Base-by-base conservation (phyloP, 2,797 vertebrate genomes). In the Peromyscus attwateri region DNA sequence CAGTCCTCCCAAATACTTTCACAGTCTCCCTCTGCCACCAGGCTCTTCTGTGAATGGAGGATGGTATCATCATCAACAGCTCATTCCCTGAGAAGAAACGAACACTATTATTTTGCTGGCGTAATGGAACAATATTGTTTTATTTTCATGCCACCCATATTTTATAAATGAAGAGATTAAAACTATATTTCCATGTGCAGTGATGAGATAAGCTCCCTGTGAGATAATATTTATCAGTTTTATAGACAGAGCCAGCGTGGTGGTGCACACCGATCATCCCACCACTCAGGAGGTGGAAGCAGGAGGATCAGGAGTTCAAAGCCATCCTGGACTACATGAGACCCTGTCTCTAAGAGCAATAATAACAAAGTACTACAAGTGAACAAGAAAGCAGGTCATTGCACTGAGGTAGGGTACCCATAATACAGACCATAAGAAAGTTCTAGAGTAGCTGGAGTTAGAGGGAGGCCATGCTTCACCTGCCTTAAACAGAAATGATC, bases 381-480 rank as follows among this genome's bases (percentile, higher is more conserved):
- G 46, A 46, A 60, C 31, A 62, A 79, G 43, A 37, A 27, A 81
- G 27, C 6, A 43, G n/a, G 55, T 31, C 70, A 43, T 17, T 75
- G 17, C 6, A 13, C n/a, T 4, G 25, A 40, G n/a, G 49, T 40
- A 73, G 25, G 25, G n/a, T 29, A 37, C 8, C 88, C 57, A 37
- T 6, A 52, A 31, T 57, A 66, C 37, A 40, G 60, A n/a, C 62
- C 57, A 6, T 0, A 12, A 27, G 11, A 37, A 4, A 23, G 1
- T 13, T 25, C 49, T 90, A 46, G 43, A 37, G 34, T 13, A 34
- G 46, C 4, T 6, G 16, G 23, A 60, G 29, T 60, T 14, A 3
- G 1, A 12, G 6, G 66, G 49, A 37, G 11, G 4, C 5, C 13
- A 7, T 10, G 0, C 11, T 17, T 71, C 37, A 7, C 10, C 17